Percentiles rank a stretch among this genome's conserved stretches.
phyloP scores from a whole-genome alignment of 2,888 invertebrate species.

The Plebejus argus region DNA sequence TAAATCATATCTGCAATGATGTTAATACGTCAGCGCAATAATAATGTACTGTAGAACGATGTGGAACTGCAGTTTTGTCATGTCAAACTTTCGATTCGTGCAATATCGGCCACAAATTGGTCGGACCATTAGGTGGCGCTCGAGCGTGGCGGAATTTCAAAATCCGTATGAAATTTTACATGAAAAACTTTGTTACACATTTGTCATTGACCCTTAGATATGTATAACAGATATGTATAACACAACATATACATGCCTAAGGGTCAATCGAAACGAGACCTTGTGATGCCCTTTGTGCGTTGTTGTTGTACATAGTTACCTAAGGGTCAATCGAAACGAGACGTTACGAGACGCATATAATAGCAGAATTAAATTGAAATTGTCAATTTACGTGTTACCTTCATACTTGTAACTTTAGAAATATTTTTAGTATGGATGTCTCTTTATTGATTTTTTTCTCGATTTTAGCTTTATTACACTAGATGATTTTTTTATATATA shows the following conservation, averaged over 20 bases:
- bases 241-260: too few relatives aligned
- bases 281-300: neutral
- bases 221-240: too few relatives aligned
- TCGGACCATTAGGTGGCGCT: constrained; percentile 43
- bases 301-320: too few relatives aligned
- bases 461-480: constrained; percentile 19
- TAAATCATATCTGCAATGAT: neutral
- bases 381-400: too few relatives aligned
- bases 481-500: too few relatives aligned
- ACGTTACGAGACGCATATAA: too few relatives aligned
- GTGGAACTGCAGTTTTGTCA: constrained; percentile 36
- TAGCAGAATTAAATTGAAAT: too few relatives aligned
- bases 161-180: constrained; percentile 52
- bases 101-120: constrained; percentile 43
- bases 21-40: constrained; percentile 19
- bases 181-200: constrained; percentile 3
- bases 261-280: too few relatives aligned
- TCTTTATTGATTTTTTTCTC: neutral
- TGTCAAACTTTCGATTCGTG: constrained; percentile 39
- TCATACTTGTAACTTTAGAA: neutral
- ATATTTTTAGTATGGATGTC: neutral
- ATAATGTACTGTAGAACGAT: constrained; percentile 31
- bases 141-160: constrained; percentile 55
- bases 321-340: too few relatives aligned
- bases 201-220: neutral